Evolutionary conservation across 2,888 invertebrate species (phyloP).

Genomic region (Calliphora vomitoria): DNA sequence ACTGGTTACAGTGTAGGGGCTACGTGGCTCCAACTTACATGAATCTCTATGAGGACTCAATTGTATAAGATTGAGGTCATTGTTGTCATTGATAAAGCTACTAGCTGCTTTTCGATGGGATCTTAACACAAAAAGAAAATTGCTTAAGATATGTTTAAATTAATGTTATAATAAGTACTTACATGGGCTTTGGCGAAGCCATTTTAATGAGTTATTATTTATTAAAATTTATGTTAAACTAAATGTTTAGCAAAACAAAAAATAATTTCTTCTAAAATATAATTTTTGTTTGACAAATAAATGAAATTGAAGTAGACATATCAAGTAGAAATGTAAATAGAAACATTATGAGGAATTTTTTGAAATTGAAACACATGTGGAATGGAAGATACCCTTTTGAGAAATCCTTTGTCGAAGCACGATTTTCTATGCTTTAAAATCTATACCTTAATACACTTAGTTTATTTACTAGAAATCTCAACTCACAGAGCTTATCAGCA

Average conservation of each 20-base stretch:
- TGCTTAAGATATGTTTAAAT: neutral
- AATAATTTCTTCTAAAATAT: constrained; percentile 37
- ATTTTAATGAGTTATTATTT: neutral
- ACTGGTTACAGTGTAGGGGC: constrained; percentile 42
- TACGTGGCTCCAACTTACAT: constrained; percentile 50
- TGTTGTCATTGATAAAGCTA: constrained; percentile 66
- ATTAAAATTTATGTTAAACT: neutral
- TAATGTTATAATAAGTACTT: constrained; percentile 3
- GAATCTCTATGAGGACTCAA: constrained; percentile 62
- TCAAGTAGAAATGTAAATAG: neutral
- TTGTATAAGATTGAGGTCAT: constrained; percentile 56
- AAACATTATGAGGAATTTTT: neutral
- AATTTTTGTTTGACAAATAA: constrained; percentile 47
- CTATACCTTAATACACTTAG: too few species aligned
- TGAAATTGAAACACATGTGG: neutral
- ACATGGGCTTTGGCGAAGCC: neutral
- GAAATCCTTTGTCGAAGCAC: too few species aligned
- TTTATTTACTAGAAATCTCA: too few species aligned
- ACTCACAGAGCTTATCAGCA: too few species aligned
- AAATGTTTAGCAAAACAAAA: neutral
- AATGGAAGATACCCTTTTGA: too few species aligned
- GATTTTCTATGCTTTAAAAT: too few species aligned
- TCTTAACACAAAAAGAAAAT: neutral
- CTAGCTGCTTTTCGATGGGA: constrained; percentile 62
- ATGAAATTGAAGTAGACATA: neutral